Evolutionary conservation across 1,140 invertebrate species (phyloP).

Genomic region (Platyscapa corneri): DNA sequence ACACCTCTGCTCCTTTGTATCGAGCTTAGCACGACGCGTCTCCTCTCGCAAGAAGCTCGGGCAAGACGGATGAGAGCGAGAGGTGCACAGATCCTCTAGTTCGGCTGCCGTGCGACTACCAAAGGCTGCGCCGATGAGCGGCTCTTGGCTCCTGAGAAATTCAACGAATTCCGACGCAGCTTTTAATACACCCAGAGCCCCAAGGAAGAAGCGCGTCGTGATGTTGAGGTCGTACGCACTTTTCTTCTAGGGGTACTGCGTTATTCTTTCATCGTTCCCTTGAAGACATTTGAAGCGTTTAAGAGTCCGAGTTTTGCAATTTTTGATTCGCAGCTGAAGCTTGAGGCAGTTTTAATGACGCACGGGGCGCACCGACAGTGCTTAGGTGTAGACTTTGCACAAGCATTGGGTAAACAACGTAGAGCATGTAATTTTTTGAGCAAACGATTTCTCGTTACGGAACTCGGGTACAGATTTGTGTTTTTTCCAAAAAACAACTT

Average conservation of each 20-base stretch:
- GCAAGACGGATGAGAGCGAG: background rate
- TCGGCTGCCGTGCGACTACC: constrained; percentile 42
- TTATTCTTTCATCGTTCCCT: no score
- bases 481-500: no score
- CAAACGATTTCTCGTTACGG: no score
- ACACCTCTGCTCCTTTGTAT: background rate
- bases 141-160: constrained; percentile 57
- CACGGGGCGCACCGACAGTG: no score
- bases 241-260: background rate
- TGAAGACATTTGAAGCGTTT: no score
- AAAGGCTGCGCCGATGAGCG: constrained; percentile 34
- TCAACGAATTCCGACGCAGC: constrained; percentile 65
- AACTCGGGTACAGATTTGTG: background rate
- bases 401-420: no score
- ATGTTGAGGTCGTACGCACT: background rate
- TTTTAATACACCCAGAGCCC: constrained; percentile 54
- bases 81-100: constrained; percentile 1
- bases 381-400: no score
- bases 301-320: no score
- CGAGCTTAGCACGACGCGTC: background rate
- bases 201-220: background rate
- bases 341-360: no score
- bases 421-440: no score
- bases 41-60: background rate
- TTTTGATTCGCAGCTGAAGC: no score